These are phyloP conservation scores for Ascaphus truei DNA, from an alignment of 2,113 vertebrate species.

Conservation along the genomic window DNA sequence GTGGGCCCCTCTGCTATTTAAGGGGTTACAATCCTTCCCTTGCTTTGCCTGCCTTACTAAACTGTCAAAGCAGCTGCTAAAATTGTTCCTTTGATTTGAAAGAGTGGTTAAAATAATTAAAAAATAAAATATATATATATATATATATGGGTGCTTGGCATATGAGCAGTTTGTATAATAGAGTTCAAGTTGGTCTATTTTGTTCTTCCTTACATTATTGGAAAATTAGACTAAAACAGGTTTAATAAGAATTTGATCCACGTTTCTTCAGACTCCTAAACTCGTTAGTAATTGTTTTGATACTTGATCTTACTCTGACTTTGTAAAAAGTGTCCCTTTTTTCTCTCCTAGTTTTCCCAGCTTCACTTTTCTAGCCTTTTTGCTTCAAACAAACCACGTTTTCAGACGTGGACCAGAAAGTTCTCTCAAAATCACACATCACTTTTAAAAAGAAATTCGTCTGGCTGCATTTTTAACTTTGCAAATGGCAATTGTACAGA, in stretches of 20 bases:
- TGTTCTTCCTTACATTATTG: slow-evolving; percentile 9
- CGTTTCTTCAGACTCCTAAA: background rate
- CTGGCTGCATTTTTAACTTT: slow-evolving; percentile 7
- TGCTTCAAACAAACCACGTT: background rate
- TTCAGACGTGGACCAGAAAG: background rate
- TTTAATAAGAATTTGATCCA: slow-evolving; percentile 11
- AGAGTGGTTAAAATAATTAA: background rate
- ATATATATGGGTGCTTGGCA: slow-evolving; percentile 24
- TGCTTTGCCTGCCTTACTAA: slow-evolving; percentile 24
- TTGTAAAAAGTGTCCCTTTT: background rate
- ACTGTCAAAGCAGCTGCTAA: background rate
- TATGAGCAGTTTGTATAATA: slow-evolving; percentile 30
- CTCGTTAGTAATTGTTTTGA: slow-evolving; percentile 30
- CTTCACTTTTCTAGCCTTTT: slow-evolving; percentile 9
- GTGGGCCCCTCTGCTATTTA: too few species aligned
- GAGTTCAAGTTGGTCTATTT: slow-evolving; percentile 22
- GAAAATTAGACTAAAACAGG: slow-evolving; percentile 4
- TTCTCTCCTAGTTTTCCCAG: background rate
- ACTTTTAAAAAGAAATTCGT: background rate
- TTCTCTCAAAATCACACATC: background rate
- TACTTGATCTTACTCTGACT: slow-evolving; percentile 17
- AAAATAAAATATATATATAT: background rate
- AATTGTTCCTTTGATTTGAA: background rate
- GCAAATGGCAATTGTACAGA: background rate
- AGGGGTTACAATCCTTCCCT: too few species aligned